phyloP scores from a whole-genome alignment of 35 echinoderm and acorn worm species.

The Anneissia japonica region DNA sequence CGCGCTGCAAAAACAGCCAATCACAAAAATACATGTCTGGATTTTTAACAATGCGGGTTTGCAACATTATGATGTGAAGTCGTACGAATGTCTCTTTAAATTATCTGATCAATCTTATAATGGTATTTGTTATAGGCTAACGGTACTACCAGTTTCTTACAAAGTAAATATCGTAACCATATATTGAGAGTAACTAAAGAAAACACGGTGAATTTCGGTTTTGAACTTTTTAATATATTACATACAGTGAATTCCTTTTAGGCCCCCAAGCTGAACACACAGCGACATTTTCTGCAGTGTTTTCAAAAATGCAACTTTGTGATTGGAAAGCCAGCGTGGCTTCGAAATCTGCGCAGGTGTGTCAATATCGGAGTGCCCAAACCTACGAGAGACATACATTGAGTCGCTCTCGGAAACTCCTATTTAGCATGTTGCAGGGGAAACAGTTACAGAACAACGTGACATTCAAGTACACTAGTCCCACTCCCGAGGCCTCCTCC shows the following conservation, averaged over 20 bases:
- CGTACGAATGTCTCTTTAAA: background rate
- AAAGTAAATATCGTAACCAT: background rate
- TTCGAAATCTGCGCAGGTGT: background rate
- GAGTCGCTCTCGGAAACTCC: background rate
- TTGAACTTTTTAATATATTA: slow-evolving; percentile 3
- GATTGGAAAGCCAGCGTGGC: background rate
- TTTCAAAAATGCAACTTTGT: background rate
- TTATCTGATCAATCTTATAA: background rate
- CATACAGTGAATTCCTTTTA: background rate
- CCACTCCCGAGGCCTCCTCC: background rate
- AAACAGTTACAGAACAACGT: background rate
- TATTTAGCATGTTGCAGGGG: slow-evolving; percentile 1
- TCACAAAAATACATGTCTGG: no score
- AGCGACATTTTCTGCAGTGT: background rate
- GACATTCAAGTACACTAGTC: background rate
- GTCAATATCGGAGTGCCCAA: background rate
- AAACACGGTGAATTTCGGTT: background rate
- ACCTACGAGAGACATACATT: background rate
- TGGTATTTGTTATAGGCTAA: background rate
- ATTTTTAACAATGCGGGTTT: no score
- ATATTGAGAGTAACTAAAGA: background rate
- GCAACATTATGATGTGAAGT: no score
- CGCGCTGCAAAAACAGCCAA: no score
- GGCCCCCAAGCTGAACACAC: background rate
- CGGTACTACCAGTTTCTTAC: background rate